Evolutionary conservation across 2,113 vertebrate species (phyloP).

Genomic region (Gobiocypris rarus): DNA sequence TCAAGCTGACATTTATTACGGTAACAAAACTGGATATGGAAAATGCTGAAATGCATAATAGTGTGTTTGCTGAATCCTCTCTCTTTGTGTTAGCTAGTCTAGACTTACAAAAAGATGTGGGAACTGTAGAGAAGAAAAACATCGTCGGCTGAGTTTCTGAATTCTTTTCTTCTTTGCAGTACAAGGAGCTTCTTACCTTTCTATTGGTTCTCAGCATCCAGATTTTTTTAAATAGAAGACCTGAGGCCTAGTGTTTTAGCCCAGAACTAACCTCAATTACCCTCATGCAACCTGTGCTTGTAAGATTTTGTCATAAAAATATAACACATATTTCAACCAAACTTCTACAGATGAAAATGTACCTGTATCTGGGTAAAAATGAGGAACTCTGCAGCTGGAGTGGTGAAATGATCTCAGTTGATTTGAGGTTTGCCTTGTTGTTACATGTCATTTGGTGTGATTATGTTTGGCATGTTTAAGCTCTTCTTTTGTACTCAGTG

Average conservation of each 20-base stretch:
- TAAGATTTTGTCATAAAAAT: background rate
- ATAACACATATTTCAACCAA: background rate
- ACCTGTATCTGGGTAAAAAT: background rate
- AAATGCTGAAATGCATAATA: slow-evolving; percentile 5
- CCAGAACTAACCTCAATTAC: background rate
- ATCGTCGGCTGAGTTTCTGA: background rate
- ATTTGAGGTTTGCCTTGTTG: background rate
- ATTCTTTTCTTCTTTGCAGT: background rate
- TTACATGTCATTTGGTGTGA: background rate
- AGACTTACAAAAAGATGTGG: background rate
- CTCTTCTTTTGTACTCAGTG: background rate
- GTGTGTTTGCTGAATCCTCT: background rate
- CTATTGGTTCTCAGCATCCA: background rate
- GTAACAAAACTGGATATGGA: background rate
- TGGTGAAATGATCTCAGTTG: background rate
- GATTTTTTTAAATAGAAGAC: background rate
- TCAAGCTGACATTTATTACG: slow-evolving; percentile 19
- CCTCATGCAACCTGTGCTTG: background rate
- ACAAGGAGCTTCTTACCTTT: background rate
- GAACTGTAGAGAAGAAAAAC: background rate
- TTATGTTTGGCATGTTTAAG: background rate
- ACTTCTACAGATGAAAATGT: background rate
- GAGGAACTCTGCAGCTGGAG: background rate
- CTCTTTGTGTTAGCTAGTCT: background rate
- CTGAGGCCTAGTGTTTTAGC: background rate